Conservation (phyloP, 2,888 invertebrate species). For the Sarcophaga variegata region DNA sequence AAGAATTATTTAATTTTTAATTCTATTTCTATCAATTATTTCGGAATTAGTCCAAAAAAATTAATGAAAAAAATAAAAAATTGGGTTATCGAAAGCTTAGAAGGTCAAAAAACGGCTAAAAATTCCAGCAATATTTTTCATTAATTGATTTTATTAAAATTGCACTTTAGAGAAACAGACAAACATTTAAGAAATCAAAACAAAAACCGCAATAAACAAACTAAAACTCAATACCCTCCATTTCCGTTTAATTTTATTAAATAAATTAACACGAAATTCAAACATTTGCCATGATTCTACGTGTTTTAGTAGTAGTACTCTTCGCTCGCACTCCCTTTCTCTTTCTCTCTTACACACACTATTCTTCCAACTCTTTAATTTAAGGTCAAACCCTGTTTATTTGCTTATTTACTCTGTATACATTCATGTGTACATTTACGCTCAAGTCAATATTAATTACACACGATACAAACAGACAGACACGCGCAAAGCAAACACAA, state of each 20-base stretch:
- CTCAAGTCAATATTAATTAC: conserved; percentile 14
- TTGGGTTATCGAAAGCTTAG: no score
- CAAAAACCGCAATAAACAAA: background rate
- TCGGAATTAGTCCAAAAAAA: no score
- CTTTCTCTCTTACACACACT: background rate
- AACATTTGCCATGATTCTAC: background rate
- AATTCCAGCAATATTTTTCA: no score
- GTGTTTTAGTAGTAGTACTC: background rate
- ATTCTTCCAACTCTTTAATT: background rate
- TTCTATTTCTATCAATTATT: no score
- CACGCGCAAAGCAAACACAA: background rate
- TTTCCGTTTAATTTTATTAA: background rate
- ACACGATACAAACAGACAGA: background rate
- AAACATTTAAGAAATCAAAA: background rate
- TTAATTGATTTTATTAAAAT: no score
- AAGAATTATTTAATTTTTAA: no score
- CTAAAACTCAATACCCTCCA: background rate
- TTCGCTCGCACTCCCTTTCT: background rate
- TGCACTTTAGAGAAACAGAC: no score
- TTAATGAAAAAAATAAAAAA: no score
- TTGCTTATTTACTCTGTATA: background rate
- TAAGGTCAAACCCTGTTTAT: background rate
- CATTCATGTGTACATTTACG: background rate
- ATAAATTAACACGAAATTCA: background rate
- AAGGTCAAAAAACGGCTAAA: no score